A percentile compares a stretch with the other conserved stretches of the same genome.
Evolutionary conservation across 2,888 invertebrate genomes (phyloP).

Genomic region (Drosophila mimetica): DNA sequence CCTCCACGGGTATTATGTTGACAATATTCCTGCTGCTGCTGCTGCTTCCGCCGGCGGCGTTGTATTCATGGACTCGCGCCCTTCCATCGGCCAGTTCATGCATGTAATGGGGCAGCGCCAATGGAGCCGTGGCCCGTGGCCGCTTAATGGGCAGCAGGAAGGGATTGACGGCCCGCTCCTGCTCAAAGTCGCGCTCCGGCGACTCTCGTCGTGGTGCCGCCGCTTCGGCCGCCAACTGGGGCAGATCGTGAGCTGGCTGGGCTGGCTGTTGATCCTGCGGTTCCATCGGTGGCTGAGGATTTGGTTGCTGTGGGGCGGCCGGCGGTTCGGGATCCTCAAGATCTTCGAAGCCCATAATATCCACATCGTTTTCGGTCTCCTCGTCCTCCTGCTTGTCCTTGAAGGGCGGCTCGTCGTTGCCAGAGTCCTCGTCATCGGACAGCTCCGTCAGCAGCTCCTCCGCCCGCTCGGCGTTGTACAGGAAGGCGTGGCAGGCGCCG

Average conservation of each 20-base stretch:
- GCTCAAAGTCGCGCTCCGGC: conserved; percentile 63
- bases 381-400: conserved; percentile 83
- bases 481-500: conserved; percentile 95
- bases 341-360: conserved; percentile 76
- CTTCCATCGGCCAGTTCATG: conserved; percentile 80
- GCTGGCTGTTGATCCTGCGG: conserved; percentile 35
- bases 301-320: conserved; percentile 51
- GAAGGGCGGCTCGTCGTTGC: conserved; percentile 94
- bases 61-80: conserved; percentile 69
- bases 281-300: conserved; percentile 32
- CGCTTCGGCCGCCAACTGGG: conserved; percentile 13
- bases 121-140: conserved; percentile 79
- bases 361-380: conserved; percentile 79
- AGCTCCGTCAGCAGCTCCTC: conserved; percentile 83
- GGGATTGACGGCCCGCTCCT: conserved; percentile 63
- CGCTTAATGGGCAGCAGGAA: conserved; percentile 74
- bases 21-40: conserved; percentile 64
- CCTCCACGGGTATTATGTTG: conserved; percentile 85
- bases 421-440: conserved; percentile 94
- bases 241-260: conserved; percentile 28
- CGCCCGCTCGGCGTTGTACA: conserved; percentile 89
- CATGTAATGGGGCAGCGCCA: conserved; percentile 81
- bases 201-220: conserved; percentile 52
- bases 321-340: conserved; percentile 72
- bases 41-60: conserved; percentile 22